These are phyloP conservation scores for Mesembrinibis cayennensis DNA, from an alignment of 2,113 vertebrate genomes.

Conservation along the genomic window DNA sequence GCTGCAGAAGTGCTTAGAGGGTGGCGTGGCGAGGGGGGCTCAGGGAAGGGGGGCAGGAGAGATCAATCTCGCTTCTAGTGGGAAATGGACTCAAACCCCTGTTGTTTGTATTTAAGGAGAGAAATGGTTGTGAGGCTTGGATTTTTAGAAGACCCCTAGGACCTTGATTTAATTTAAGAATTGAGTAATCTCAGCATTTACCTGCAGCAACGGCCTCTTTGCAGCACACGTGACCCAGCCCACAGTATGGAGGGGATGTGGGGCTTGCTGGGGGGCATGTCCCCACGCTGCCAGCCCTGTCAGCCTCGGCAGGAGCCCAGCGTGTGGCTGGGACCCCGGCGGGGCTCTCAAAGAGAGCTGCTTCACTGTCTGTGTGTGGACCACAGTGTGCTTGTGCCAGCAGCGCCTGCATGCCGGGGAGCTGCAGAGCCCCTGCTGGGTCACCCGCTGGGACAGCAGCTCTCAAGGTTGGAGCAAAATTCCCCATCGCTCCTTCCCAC, in stretches of 20 bases:
- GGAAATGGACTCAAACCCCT: constrained; percentile 30
- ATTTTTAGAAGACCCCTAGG: constrained; percentile 42
- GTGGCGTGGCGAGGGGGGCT: not conserved
- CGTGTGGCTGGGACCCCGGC: not conserved
- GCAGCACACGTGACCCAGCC: not conserved
- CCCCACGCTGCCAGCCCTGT: rapidly evolving
- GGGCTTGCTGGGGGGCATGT: not conserved
- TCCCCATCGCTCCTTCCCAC: not conserved
- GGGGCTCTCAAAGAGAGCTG: not conserved
- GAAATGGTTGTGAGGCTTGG: constrained; percentile 9
- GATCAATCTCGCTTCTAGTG: not conserved
- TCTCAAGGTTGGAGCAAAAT: not conserved
- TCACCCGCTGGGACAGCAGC: rapidly evolving
- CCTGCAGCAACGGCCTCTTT: not conserved
- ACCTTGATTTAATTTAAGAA: not conserved
- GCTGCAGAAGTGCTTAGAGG: constrained; percentile 53
- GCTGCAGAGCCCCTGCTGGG: not conserved
- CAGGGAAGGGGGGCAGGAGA: not conserved
- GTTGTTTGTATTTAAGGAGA: constrained; percentile 58
- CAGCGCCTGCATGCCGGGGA: rapidly evolving
- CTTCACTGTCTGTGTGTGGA: not conserved
- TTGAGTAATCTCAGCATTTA: constrained; percentile 1
- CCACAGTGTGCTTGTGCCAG: no score
- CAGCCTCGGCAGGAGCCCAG: not conserved
- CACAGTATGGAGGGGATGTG: not conserved